Evolutionary conservation across 2,888 invertebrate genomes (phyloP).

Genomic region (Xanthorhoe designata): DNA sequence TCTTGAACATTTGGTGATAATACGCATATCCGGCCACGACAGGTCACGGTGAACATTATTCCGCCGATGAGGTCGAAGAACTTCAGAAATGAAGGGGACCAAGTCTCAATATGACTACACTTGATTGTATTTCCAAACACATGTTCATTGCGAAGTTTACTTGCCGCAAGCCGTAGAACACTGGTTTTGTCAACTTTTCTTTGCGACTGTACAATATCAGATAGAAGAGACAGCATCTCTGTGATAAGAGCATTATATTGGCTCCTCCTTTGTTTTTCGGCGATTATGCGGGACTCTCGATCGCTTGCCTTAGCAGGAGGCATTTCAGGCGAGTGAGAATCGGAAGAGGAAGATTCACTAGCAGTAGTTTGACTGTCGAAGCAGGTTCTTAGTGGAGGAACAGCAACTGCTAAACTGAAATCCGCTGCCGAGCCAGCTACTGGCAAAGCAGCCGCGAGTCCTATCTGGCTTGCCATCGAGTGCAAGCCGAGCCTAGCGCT

Average conservation of each 20-base stretch:
- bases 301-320: slow-evolving; percentile 86
- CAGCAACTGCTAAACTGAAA: slow-evolving; percentile 62
- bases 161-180: slow-evolving; percentile 93
- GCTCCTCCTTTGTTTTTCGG: slow-evolving; percentile 96
- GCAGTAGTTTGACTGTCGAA: slow-evolving; percentile 60
- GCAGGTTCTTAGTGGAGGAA: slow-evolving; percentile 54
- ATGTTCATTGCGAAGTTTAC: slow-evolving; percentile 93
- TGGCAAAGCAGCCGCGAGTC: slow-evolving; percentile 40
- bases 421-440: slow-evolving; percentile 51
- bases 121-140: slow-evolving; percentile 85
- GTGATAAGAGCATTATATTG: slow-evolving; percentile 94
- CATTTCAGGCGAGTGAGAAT: slow-evolving; percentile 75
- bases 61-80: slow-evolving; percentile 90
- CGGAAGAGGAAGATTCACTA: slow-evolving; percentile 74
- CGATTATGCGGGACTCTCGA: slow-evolving; percentile 93
- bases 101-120: slow-evolving; percentile 77
- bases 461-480: slow-evolving; percentile 59
- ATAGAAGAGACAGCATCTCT: slow-evolving; percentile 92
- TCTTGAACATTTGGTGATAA: slow-evolving; percentile 94
- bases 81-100: slow-evolving; percentile 86
- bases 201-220: slow-evolving; percentile 92
- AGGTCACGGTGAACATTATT: slow-evolving; percentile 92
- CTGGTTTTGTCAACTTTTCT: slow-evolving; percentile 96
- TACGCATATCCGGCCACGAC: slow-evolving; percentile 93
- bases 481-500: slow-evolving; percentile 61